Evolutionary conservation across 2,888 invertebrate genomes (phyloP), one percentile per base, ranked within the genome.

Genomic region (Hemistola chrysoprasaria): DNA sequence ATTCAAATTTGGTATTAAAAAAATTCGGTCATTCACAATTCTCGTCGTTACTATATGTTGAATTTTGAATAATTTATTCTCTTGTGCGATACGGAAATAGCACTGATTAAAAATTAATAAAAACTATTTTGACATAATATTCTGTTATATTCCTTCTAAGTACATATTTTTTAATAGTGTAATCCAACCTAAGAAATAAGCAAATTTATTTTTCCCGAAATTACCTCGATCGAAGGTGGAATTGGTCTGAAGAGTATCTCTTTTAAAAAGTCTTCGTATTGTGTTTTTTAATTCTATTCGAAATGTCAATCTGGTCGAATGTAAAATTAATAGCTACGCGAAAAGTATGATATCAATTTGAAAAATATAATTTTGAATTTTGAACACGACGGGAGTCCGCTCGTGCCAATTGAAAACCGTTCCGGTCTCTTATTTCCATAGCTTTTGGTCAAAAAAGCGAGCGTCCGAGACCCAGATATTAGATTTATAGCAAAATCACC

Each of bases 381-480:
- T 47, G 50, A 61, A 46, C 71, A 40, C 70, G 56, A 63, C 72
- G 52, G 66, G 73, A 55, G 59, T 57, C 20, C 60, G 64, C 65
- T 77, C 84, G 79, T 82, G 84, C 74, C 51, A 47, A 59, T 55
- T 65, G 71, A 78, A 76, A 79, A 66, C 62, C 59, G 60, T 71
- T 58, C 56, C 58, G 67, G 66, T 71, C 61, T 63, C 55, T 53
- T 52, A 75, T 75, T 82, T 80, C 75, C 74, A 64, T 56, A 64
- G 62, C 69, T 70, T 69, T 59, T 62, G 58, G 63, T 64, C 71
- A 77, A 75, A 78, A 71, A 73, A 69, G 65, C 57, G 49, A 56
- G 58, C 70, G 81, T 65, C 82, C 84, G 71, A 82, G 82, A 86
- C 83, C 80, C 74, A 80, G 55, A 71, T 83, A 53, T 38, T 43